These are phyloP conservation scores for Cryptomyrus ogoouensis DNA, from an alignment of 2,113 vertebrate species.

Conservation along the genomic window DNA sequence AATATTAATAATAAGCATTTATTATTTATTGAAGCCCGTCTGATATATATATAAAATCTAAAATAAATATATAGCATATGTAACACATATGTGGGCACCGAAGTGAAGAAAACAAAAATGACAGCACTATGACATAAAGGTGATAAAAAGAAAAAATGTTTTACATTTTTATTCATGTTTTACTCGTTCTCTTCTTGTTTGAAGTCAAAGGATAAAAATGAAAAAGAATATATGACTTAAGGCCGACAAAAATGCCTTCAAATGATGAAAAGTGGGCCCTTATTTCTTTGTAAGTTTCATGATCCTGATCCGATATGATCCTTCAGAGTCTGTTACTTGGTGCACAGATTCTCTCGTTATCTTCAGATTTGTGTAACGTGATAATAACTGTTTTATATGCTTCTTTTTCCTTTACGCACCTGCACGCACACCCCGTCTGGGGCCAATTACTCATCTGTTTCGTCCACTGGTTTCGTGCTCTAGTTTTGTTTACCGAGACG, in stretches of 20 bases:
- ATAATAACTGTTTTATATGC: constrained; percentile 8
- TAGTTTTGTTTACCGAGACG: not conserved
- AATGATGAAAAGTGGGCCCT: constrained; percentile 2
- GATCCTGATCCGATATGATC: not conserved
- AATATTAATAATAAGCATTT: not conserved
- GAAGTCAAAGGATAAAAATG: not conserved
- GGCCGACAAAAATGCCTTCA: not conserved
- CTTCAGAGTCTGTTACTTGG: not conserved
- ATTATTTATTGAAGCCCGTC: not conserved
- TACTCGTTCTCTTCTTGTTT: not conserved
- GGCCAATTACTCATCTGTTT: not conserved
- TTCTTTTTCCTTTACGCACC: constrained; percentile 1
- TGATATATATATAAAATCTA: too few relatives aligned
- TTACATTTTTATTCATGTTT: not conserved
- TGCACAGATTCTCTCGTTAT: not conserved
- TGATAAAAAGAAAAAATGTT: not conserved
- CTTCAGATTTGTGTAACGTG: not conserved
- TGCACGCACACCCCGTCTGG: constrained; percentile 1
- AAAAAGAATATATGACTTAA: not conserved
- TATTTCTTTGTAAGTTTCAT: not conserved
- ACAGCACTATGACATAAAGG: not conserved
- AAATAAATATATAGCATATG: not conserved
- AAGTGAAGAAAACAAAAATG: not conserved
- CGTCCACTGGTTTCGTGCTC: not conserved
- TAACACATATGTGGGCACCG: not conserved